Conservation (phyloP, 2,113 vertebrate genomes). For the Sterrhoptilus dennistouni region DNA sequence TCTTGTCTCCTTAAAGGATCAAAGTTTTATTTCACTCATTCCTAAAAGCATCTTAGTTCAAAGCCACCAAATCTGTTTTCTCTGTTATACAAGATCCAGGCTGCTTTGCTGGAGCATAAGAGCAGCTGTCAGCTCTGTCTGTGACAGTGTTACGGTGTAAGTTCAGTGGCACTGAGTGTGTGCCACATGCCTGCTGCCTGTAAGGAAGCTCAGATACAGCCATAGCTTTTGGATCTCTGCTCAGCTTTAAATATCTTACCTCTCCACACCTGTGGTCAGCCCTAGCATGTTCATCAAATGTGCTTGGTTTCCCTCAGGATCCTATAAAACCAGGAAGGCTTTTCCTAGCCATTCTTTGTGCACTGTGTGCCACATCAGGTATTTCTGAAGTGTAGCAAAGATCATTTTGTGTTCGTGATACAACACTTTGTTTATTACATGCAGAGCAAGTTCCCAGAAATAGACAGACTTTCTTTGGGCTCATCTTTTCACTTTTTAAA, state of each 20-base stretch:
- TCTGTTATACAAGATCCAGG: not conserved
- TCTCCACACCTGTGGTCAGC: not conserved
- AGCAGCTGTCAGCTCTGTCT: not conserved
- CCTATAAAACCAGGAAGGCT: not conserved
- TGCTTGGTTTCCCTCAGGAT: not conserved
- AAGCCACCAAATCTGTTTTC: not conserved
- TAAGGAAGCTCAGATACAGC: not conserved
- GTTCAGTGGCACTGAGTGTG: accelerated
- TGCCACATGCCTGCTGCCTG: not conserved
- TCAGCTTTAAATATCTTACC: not conserved
- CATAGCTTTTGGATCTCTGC: not conserved
- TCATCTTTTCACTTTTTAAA: not conserved
- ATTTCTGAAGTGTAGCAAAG: not conserved
- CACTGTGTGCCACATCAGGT: not conserved
- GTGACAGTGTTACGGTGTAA: not conserved
- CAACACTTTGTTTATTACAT: not conserved
- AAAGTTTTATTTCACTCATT: not conserved
- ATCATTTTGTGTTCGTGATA: not conserved
- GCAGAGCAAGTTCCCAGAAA: not conserved
- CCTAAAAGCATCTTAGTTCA: not conserved
- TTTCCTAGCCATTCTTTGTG: not conserved
- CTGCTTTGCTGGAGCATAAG: not conserved
- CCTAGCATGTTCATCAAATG: not conserved
- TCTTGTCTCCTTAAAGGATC: not conserved
- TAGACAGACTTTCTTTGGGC: not conserved